These are phyloP conservation scores for Galerucella calmariensis DNA, from an alignment of 2,888 invertebrate genomes.

Conservation along the genomic window DNA sequence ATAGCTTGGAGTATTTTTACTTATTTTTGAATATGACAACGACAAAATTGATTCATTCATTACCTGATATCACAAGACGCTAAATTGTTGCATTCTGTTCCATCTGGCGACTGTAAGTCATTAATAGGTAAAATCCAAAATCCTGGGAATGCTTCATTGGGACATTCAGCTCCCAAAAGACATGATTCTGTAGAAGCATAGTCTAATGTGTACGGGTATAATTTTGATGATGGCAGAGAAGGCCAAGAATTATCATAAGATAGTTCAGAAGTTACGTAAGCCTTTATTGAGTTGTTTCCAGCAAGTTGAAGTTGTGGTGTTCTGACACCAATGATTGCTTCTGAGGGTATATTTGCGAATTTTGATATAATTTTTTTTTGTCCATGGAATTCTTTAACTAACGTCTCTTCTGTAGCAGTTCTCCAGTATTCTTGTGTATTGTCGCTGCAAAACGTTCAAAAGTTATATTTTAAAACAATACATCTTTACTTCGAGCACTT, in stretches of 20 bases:
- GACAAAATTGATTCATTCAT: slow-evolving; percentile 40
- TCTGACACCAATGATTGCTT: slow-evolving; percentile 61
- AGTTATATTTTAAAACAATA: background rate
- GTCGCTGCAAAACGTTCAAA: slow-evolving; percentile 44
- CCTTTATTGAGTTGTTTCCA: slow-evolving; percentile 70
- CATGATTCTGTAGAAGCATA: slow-evolving; percentile 70
- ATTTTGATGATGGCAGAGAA: slow-evolving; percentile 65
- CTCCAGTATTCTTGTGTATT: slow-evolving; percentile 57
- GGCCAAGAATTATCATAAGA: slow-evolving; percentile 75
- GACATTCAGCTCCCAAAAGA: slow-evolving; percentile 67
- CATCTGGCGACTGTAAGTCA: slow-evolving; percentile 66
- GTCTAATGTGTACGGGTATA: slow-evolving; percentile 79
- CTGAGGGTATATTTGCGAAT: slow-evolving; percentile 60
- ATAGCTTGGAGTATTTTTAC: background rate
- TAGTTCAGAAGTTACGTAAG: slow-evolving; percentile 67
- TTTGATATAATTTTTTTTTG: slow-evolving; percentile 57
- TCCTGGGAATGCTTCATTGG: slow-evolving; percentile 69
- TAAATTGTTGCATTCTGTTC: slow-evolving; percentile 68
- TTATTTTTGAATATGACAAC: background rate
- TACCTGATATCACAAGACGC: slow-evolving; percentile 68
- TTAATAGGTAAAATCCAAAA: slow-evolving; percentile 77
- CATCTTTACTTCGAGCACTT: too few relatives aligned
- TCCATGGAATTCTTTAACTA: slow-evolving; percentile 61
- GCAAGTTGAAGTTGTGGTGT: slow-evolving; percentile 70
- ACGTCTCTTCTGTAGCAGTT: slow-evolving; percentile 51